Conservation (phyloP, 2,113 vertebrate genomes). For the Phasianus colchicus region DNA sequence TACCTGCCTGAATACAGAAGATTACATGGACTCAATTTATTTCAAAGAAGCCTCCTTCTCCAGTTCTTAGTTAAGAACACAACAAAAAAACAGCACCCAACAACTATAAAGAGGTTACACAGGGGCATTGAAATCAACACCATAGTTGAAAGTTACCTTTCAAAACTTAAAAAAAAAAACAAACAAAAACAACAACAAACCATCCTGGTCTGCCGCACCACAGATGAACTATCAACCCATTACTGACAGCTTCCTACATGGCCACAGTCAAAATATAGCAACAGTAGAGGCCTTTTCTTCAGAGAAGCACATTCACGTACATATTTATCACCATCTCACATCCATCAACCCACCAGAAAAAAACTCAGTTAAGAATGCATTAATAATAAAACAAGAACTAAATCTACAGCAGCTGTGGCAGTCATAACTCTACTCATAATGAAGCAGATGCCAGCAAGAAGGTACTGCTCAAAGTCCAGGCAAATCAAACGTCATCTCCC, state of each 20-base stretch:
- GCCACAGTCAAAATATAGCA: neutral
- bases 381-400: constrained; percentile 24
- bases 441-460: neutral
- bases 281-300: neutral
- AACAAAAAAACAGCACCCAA: neutral
- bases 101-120: neutral
- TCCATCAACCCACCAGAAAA: neutral
- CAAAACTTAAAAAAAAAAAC: neutral
- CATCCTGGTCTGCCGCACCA: neutral
- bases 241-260: neutral
- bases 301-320: neutral
- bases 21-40: neutral
- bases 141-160: neutral
- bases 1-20: neutral
- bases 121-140: neutral
- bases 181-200: no score
- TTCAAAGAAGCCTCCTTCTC: neutral
- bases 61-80: neutral
- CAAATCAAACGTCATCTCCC: neutral
- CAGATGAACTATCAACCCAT: neutral
- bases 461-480: neutral
- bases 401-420: neutral
- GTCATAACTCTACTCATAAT: neutral
- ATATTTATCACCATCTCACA: neutral
- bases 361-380: neutral